Base-by-base conservation (phyloP, 2,888 invertebrate genomes). In the Rotaria magnacalcarata region DNA sequence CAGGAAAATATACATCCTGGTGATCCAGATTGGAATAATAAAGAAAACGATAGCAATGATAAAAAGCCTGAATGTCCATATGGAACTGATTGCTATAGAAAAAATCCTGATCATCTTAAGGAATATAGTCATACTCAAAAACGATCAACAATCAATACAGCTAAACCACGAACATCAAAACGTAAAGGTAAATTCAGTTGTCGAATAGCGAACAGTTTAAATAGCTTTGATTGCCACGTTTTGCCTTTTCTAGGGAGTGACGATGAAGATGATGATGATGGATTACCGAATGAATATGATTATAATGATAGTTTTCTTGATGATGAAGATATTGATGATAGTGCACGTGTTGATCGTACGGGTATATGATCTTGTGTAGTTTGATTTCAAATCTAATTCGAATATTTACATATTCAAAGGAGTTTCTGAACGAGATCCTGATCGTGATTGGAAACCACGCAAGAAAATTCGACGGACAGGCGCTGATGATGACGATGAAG, bases 201-300 rank as follows among this genome's bases (percentile, higher is more conserved):
- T 34, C 34, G 1, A 34, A 34, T 34, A 34, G 34, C 34, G 34
- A 34, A 67, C 8, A 0, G 3, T 2, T 34, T 34, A 34, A 67
- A 67, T 6, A 41, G 3, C 24, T 21, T 24, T 2, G 3, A 24
- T 21, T 21, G 19, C 19, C 10, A 54, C 54, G 4, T 54, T 16
- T 54, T 14, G 19, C 21, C 21, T 21, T 21, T 67, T 41, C 6
- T 34, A 67, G 67, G 16, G 19, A 67, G 10, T 19, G 80, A 80
- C n/a, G 47, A 80, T 3, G 80, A 80, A 75, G 75, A 80, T 80
- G 47, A 47, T 80, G 80, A 80, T 47, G 80, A 80, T 34, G 67
- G 67, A 67, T 41, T 67, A 80, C 80, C 80, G 24, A 80, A 80
- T n/a, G 80, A 80, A 11, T 80, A 80, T n/a, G 80, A 80, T 80